phyloP scores from a whole-genome alignment of 2,797 vertebrate genomes.

The Sebastolobus altivelis region DNA sequence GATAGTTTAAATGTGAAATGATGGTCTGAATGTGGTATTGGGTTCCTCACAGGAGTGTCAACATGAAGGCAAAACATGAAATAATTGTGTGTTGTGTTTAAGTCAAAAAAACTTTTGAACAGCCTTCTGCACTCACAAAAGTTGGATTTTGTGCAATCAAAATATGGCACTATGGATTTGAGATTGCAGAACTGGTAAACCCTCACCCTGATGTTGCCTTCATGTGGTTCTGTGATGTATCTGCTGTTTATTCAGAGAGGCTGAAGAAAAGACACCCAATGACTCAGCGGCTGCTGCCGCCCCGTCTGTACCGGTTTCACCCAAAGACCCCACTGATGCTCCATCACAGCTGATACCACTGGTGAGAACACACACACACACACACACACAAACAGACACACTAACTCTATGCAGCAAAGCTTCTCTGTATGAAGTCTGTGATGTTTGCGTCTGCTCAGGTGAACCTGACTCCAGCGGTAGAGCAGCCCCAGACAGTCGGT shows the following conservation, averaged over 20 bases:
- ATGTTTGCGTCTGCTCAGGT: conserved; percentile 81
- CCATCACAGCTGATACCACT: conserved; percentile 39
- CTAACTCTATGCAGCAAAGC: neutral
- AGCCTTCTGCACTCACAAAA: neutral
- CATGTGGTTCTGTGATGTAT: neutral
- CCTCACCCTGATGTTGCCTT: conserved; percentile 2
- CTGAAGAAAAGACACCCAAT: conserved; percentile 31
- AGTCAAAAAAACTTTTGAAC: neutral
- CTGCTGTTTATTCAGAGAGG: conserved; percentile 60
- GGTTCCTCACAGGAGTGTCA: neutral
- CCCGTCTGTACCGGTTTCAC: conserved; percentile 30
- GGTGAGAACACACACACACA: conserved; percentile 51
- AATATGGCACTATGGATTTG: neutral
- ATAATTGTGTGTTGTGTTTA: neutral
- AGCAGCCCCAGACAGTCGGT: conserved; percentile 81
- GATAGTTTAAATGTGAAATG: neutral
- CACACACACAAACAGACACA: neutral
- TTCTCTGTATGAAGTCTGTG: neutral
- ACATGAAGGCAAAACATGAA: too few species aligned
- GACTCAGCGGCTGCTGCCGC: conserved; percentile 26
- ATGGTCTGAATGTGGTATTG: neutral
- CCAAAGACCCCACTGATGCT: conserved; percentile 32
- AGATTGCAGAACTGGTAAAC: neutral
- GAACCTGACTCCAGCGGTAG: conserved; percentile 84
- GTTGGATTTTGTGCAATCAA: conserved; percentile 12